Evolutionary conservation across 2,888 invertebrate genomes (phyloP).

Genomic region (Gryllus longicercus): DNA sequence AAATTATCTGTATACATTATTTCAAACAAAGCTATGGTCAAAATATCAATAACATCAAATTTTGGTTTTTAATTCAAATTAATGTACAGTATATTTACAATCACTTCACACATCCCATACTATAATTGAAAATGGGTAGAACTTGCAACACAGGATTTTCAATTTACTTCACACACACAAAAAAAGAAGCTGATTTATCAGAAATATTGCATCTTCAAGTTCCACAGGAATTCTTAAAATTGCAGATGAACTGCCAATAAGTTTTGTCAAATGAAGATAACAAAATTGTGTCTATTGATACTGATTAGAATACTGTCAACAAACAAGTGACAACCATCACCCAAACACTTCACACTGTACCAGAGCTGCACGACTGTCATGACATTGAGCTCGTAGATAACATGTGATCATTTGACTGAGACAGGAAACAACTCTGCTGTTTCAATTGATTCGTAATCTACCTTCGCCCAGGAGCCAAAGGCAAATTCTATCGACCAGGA

Average conservation of each 20-base stretch:
- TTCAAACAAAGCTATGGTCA: too few species aligned
- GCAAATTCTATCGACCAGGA: constrained; percentile 77
- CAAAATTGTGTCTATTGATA: too few species aligned
- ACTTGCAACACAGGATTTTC: neutral
- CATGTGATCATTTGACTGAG: too few species aligned
- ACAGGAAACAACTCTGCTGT: neutral
- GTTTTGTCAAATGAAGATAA: too few species aligned
- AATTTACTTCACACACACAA: neutral
- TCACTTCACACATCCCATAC: constrained; percentile 1
- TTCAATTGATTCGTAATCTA: constrained; percentile 46
- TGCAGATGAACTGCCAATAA: too few species aligned
- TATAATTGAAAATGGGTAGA: neutral
- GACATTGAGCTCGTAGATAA: too few species aligned
- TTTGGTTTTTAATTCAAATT: neutral
- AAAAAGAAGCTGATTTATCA: neutral
- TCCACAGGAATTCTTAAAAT: neutral
- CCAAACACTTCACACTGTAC: neutral
- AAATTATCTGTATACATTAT: neutral
- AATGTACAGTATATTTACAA: neutral
- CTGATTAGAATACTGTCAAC: neutral
- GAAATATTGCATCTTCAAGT: neutral
- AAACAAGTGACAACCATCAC: constrained; percentile 17
- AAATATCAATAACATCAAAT: neutral
- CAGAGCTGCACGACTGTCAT: neutral
- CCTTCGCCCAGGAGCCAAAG: constrained; percentile 85